Base-by-base conservation (phyloP, 1,140 invertebrate genomes). In the Tetramorium simillimum region DNA sequence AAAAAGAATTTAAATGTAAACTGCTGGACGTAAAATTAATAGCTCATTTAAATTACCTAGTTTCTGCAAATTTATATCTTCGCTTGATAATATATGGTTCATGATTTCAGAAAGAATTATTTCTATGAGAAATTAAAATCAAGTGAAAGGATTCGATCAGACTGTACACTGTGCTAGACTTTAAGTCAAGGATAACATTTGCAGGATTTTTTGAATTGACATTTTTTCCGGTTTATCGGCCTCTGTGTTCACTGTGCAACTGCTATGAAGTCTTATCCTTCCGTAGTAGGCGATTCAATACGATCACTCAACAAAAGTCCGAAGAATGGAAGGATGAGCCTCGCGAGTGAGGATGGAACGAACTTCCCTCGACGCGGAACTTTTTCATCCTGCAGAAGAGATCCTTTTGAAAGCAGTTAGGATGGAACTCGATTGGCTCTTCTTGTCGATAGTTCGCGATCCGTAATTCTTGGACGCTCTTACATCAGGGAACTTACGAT, bases 401-500 rank as follows among this genome's bases (percentile, higher is more conserved):
- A 78, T 65, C 33, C 24, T 56, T 78, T 53, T 51, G 49, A 77
- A 53, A 82, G 51, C 80, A 82, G 80, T 82, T 72, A 82, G 65
- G 65, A 16, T 40, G 28, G 65, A 33, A 60, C 46, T 62, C 72
- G 73, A 77, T 76, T 78, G 62, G 46, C 33, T 67, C 51, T 28
- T 46, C 73, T 67, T 65, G 75, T 78, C 82, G 60, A 85, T 65
- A 85, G 73, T 77, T 85, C 58, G 70, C 53, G 43, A 58, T 46
- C 40, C 24, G 80, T 60, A 84, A 56, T 75, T 75, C 80, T 84
- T 60, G 80, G 56, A 75, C 37, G 63, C 51, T 81, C 24, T 28
- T 63, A 60, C 53, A 75, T 84, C 28, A 60, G 37, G 49, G n/a
- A 49, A 84, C 43, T 84, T 51, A 58, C 37, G 40, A 46, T 37